Evolutionary conservation across 2,113 vertebrate genomes (phyloP), one percentile per base, ranked within the genome.

Genomic region (Lota lota): DNA sequence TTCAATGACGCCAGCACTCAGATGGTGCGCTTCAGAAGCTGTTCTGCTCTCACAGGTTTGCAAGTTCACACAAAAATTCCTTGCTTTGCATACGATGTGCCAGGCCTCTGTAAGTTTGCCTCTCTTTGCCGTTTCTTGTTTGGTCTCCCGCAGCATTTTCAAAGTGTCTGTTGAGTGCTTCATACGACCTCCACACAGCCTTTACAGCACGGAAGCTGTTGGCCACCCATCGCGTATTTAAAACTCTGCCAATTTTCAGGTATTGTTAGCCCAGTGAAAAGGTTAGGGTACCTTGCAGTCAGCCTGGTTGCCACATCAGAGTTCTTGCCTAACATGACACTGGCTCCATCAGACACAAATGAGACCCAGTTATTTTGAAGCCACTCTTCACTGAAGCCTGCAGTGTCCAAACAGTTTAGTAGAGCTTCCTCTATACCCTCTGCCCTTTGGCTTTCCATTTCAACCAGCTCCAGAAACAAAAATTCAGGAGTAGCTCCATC

Each of bases 151-250:
- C 21, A 68, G 70, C 64, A 81, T 63, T 76, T n/a, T n/a, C n/a
- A n/a, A n/a, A n/a, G n/a, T n/a, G n/a, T n/a, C n/a, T n/a, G n/a
- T n/a, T n/a, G n/a, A 80, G 67, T 40, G 78, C 79, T 57, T 63
- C 68, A 69, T 68, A 75, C 6, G 78, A 83, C 28, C 21, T 69
- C 81, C 78, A 72, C 36, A 78, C 64, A 67, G 65, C 63, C 53
- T 72, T 58, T 61, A 79, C 67, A 70, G 73, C 28, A 22, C 51
- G 3, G 67, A 79, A 79, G 22, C 63, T 79, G 47, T 66, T 79
- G 54, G 66, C 71, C 36, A 81, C 71, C 66, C 73, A 83, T 72
- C 47, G 18, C 7, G 19, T 58, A 12, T 33, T 57, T 59, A 70
- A 28, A 57, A 24, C 61, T 65, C 64, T 58, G 53, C 62, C 64